Evolutionary conservation across 1,140 invertebrate species (phyloP).

Genomic region (Solenopsis fugax): DNA sequence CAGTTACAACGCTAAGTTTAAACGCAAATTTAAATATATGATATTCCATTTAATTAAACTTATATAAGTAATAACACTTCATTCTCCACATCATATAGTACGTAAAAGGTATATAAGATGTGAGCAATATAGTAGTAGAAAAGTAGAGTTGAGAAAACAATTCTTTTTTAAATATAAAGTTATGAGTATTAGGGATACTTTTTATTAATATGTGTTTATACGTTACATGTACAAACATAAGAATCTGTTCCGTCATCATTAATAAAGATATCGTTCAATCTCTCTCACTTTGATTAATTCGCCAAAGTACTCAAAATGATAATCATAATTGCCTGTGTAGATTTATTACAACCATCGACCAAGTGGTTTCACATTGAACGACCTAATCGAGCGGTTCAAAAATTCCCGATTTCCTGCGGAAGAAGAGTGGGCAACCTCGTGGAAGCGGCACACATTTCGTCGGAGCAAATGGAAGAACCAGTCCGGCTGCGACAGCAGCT

Average conservation of each 20-base stretch:
- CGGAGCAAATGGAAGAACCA: conserved; percentile 39
- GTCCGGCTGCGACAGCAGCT: conserved; percentile 57
- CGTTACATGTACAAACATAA: too few relatives aligned
- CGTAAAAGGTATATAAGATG: too few relatives aligned
- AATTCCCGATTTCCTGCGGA: conserved; percentile 51
- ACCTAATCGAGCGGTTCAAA: conserved; percentile 14
- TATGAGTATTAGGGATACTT: too few relatives aligned
- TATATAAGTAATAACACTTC: too few relatives aligned
- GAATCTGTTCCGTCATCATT: neutral
- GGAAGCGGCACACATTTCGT: conserved; percentile 45
- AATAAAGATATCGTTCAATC: neutral
- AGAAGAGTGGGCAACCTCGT: neutral
- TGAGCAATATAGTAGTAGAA: too few relatives aligned
- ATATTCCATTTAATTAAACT: too few relatives aligned
- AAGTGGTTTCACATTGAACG: conserved; percentile 1
- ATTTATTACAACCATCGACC: neutral
- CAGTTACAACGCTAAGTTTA: too few relatives aligned
- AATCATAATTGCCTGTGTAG: conserved; percentile 22
- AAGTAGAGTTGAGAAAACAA: too few relatives aligned
- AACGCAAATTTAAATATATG: too few relatives aligned
- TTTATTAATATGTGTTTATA: too few relatives aligned
- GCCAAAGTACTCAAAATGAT: neutral
- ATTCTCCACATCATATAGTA: too few relatives aligned
- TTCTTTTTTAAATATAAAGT: too few relatives aligned
- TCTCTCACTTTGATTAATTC: neutral